These are phyloP conservation scores for Gavialis gangeticus DNA, from an alignment of 2,113 vertebrate genomes.

Conservation along the genomic window DNA sequence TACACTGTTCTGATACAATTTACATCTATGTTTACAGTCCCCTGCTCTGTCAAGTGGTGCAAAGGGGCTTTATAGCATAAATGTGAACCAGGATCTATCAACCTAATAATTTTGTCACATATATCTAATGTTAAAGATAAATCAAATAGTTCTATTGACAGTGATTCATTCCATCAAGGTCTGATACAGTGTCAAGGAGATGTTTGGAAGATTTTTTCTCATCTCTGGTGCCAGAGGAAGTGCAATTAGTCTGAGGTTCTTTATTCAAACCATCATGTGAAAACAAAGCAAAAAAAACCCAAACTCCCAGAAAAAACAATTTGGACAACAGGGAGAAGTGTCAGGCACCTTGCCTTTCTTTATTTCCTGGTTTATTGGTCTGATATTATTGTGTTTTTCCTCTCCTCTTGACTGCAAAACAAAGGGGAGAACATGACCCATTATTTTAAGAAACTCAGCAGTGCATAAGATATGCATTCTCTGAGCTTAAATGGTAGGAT, in stretches of 20 bases:
- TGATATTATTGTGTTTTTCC: neutral
- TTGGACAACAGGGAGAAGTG: neutral
- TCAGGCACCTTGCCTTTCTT: fast-evolving
- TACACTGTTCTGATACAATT: neutral
- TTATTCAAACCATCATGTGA: conserved; percentile 5
- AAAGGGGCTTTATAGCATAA: neutral
- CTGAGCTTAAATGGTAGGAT: conserved; percentile 14
- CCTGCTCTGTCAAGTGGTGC: neutral
- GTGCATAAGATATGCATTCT: neutral
- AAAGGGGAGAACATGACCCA: neutral
- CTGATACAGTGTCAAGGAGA: neutral
- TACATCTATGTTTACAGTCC: neutral
- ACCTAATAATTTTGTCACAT: neutral
- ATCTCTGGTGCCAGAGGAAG: conserved; percentile 24
- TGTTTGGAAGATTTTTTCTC: neutral
- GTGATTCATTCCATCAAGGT: neutral
- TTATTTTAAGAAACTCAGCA: neutral
- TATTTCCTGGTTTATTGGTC: no score
- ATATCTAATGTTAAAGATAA: neutral
- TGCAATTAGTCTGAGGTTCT: conserved; percentile 1
- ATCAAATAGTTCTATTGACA: neutral
- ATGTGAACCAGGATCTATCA: neutral
- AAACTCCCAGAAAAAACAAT: neutral
- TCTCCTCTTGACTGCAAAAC: neutral
- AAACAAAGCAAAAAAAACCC: neutral